Base-by-base conservation (phyloP, 2,888 invertebrate species). In the Acanthopleura granulata region DNA sequence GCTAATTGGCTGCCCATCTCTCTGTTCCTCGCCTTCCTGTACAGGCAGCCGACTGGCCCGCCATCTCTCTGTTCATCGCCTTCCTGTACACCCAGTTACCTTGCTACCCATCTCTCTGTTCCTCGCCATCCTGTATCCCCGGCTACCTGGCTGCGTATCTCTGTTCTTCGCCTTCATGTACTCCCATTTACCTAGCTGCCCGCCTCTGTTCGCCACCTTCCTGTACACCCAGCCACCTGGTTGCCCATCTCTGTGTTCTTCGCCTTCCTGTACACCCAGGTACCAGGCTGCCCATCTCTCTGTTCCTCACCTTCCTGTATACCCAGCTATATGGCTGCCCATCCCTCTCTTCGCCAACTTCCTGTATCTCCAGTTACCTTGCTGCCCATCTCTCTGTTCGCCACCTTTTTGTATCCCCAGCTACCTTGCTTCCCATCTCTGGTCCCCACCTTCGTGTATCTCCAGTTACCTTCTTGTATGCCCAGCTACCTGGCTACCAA, bases 1-100 rank as follows among this genome's bases (percentile, higher is more conserved):
- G 12, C 14, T 76, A 29, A 61, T 62, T 74, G 61, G 75, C 62
- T 76, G 40, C 57, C 71, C 75, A 3, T 61, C 74, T 76, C 51
- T 62, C 25, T 72, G 22, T 29, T 57, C 74, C 77, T 76, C 22
- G 75, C 61, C 49, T 77, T 74, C 27, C 61, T 61, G n/a, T 25
- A 4, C 11, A 3, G 4, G 3, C 61, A n/a, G n/a, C 25, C 12
- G n/a, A 3, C 1, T 6, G n/a, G n/a, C 61, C 11, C 3, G 1
- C 61, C 61, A n/a, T 61, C 61, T 61, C 12, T 11, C 61, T 61
- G n/a, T 61, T n/a, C n/a, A n/a, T 61, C 61, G 3, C 61, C 25
- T 12, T 61, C 61, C 25, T 25, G n/a, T 25, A 61, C 12, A 3
- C 61, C 11, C 61, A 61, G 4, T 12, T 25, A 6, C 61, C 40